A percentile compares a stretch with the other conserved stretches of the same genome.
Evolutionary conservation across 2,113 vertebrate genomes (phyloP).

Genomic region (Perca fluviatilis): DNA sequence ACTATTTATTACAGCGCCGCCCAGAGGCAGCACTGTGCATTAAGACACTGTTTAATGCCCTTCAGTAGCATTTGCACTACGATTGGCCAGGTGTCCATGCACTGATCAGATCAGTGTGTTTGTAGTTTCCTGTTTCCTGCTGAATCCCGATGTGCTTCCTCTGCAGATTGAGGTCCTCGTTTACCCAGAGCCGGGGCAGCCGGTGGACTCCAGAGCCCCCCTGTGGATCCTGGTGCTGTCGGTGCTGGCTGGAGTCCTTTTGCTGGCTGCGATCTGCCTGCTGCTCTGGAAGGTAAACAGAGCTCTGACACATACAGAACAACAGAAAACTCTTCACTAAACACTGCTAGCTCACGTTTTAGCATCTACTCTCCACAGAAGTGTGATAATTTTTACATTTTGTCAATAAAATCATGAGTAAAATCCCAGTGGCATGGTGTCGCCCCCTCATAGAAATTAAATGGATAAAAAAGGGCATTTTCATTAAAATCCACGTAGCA

Average conservation of each 20-base stretch:
- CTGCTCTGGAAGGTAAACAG: slow-evolving; percentile 92
- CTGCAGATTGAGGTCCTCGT: slow-evolving; percentile 87
- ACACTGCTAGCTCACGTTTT: background rate
- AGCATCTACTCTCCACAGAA: background rate
- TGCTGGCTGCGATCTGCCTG: slow-evolving; percentile 89
- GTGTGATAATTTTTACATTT: background rate
- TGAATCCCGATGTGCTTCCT: background rate
- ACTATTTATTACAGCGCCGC: too few relatives aligned
- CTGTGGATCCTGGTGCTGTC: slow-evolving; percentile 90
- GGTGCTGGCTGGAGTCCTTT: slow-evolving; percentile 85
- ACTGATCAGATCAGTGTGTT: too few relatives aligned
- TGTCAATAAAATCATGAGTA: background rate
- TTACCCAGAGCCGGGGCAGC: slow-evolving; percentile 85
- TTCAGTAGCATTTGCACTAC: too few relatives aligned
- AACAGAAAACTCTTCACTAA: background rate
- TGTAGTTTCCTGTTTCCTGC: background rate
- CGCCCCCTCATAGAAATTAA: too few relatives aligned
- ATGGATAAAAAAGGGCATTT: too few relatives aligned
- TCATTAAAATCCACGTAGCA: too few relatives aligned
- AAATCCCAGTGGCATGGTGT: too few relatives aligned
- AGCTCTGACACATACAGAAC: background rate
- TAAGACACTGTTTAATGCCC: too few relatives aligned
- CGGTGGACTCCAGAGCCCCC: slow-evolving; percentile 80
- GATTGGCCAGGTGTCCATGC: too few relatives aligned
- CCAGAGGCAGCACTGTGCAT: too few relatives aligned